Evolutionary conservation across 2,113 vertebrate species (phyloP).

Genomic region (Microcebus tavaratra): DNA sequence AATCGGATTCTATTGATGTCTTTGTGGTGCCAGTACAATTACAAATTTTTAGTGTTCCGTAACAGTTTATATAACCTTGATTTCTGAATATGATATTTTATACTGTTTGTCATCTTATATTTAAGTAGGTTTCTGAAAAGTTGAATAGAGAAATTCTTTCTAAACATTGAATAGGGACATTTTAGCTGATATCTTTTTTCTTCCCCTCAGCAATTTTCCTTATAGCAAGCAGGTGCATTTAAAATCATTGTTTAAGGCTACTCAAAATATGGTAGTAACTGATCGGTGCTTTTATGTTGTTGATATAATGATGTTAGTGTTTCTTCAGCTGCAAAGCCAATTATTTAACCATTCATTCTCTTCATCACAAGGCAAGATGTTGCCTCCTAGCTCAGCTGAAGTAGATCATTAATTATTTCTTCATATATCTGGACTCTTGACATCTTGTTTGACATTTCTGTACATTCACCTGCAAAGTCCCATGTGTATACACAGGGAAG

Average conservation of each 20-base stretch:
- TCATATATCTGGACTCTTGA: background rate
- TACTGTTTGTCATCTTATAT: background rate
- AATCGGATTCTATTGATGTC: background rate
- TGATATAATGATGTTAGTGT: slow-evolving; percentile 39
- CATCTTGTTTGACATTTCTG: background rate
- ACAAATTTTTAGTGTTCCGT: background rate
- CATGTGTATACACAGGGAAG: background rate
- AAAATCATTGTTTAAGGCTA: slow-evolving; percentile 30
- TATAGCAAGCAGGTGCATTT: background rate
- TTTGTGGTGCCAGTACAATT: background rate
- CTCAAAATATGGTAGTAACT: background rate
- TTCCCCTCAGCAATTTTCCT: background rate
- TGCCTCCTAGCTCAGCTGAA: background rate
- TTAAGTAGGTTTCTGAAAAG: background rate
- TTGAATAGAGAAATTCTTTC: background rate
- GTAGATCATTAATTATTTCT: background rate
- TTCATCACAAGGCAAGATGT: background rate
- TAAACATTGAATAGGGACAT: background rate
- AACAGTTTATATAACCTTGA: background rate
- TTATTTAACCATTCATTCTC: background rate
- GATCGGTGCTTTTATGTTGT: slow-evolving; percentile 36
- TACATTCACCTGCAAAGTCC: background rate
- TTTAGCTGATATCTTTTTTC: background rate
- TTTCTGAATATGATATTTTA: background rate
- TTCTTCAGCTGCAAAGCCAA: slow-evolving; percentile 21